Evolutionary conservation across 1,140 invertebrate genomes (phyloP).

Genomic region (Philopotamus ludificatus): DNA sequence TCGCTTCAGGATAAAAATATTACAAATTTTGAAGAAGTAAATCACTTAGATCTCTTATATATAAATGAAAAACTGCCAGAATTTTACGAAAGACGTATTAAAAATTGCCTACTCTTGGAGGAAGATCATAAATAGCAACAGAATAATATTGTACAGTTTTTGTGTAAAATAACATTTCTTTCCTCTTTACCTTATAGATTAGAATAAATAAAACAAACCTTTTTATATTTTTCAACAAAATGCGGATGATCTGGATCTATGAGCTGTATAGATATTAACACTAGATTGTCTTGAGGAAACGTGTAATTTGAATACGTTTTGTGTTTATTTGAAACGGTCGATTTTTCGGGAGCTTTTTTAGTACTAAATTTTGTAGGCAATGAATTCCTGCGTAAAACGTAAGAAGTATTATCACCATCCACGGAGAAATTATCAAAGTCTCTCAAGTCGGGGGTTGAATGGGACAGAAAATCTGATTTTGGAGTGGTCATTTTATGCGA

Average conservation of each 20-base stretch:
- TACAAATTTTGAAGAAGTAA: too few species aligned
- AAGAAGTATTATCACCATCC: conserved; percentile 10
- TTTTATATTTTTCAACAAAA: conserved; percentile 47
- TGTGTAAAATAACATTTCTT: too few species aligned
- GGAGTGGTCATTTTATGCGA: conserved; percentile 57
- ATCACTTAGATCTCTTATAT: too few species aligned
- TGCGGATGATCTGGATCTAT: conserved; percentile 47
- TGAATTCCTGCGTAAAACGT: conserved; percentile 51
- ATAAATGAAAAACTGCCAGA: too few species aligned
- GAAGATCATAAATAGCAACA: too few species aligned
- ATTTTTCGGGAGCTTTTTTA: conserved; percentile 44
- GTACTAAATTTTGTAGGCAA: conserved; percentile 70
- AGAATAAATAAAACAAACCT: conserved; percentile 40
- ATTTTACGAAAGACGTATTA: too few species aligned
- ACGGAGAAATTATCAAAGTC: conserved; percentile 16
- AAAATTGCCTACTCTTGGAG: too few species aligned
- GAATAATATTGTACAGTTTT: too few species aligned
- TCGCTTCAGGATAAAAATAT: too few species aligned
- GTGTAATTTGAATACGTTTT: conserved; percentile 35
- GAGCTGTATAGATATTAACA: conserved; percentile 57
- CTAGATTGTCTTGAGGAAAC: conserved; percentile 56
- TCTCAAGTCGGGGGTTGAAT: conserved; percentile 79
- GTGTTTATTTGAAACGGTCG: conserved; percentile 11
- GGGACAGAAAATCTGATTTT: conserved; percentile 65
- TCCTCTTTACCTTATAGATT: too few species aligned